A percentile compares a stretch with the other conserved stretches of the same genome.
These are phyloP conservation scores for Ditula angustiorana DNA, from an alignment of 2,888 invertebrate species.

Conservation along the genomic window DNA sequence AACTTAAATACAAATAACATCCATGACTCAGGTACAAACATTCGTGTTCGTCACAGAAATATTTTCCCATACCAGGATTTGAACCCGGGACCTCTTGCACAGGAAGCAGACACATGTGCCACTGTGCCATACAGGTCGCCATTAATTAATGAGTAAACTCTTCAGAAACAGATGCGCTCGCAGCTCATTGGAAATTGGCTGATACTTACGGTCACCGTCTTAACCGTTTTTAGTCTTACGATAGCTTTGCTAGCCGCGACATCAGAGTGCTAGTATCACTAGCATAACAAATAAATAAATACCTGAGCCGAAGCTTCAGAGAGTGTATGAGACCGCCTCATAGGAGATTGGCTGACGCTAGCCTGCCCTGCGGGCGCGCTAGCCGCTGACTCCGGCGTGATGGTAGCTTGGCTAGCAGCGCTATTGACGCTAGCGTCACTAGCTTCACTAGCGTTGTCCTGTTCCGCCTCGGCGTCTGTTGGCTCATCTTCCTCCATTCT, in stretches of 20 bases:
- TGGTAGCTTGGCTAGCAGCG: slow-evolving; percentile 67
- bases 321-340: slow-evolving; percentile 75
- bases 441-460: slow-evolving; percentile 61
- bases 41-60: too few relatives aligned
- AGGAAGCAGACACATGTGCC: too few relatives aligned
- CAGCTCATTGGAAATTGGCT: background rate
- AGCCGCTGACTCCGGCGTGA: slow-evolving; percentile 74
- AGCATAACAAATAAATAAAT: background rate
- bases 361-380: slow-evolving; percentile 68
- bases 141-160: too few relatives aligned
- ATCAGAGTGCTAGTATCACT: background rate
- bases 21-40: too few relatives aligned
- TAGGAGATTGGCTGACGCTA: slow-evolving; percentile 60
- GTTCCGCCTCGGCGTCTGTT: slow-evolving; percentile 63
- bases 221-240: too few relatives aligned
- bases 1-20: too few relatives aligned
- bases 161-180: too few relatives aligned
- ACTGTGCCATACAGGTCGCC: too few relatives aligned
- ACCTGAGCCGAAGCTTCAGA: slow-evolving; percentile 61
- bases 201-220: too few relatives aligned
- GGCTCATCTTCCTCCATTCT: slow-evolving; percentile 64
- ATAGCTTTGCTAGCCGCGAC: background rate
- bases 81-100: too few relatives aligned
- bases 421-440: slow-evolving; percentile 60
- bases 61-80: too few relatives aligned